Percentiles rank a stretch among this genome's conserved stretches.
phyloP scores from a whole-genome alignment of 2,888 invertebrate genomes.

The Calliopum simillimum region DNA sequence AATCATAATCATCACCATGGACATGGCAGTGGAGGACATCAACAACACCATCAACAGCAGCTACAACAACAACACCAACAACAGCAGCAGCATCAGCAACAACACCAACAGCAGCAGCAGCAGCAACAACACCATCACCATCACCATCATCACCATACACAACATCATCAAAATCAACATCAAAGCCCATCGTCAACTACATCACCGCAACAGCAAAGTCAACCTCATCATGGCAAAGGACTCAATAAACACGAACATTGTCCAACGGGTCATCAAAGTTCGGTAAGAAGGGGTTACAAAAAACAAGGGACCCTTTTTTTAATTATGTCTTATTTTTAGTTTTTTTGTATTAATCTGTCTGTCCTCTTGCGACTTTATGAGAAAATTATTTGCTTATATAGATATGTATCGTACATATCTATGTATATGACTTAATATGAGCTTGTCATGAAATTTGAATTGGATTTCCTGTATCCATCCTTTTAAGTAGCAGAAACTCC shows the following conservation, averaged over 20 bases:
- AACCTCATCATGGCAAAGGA: constrained; percentile 12
- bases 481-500: no score
- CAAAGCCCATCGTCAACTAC: constrained; percentile 46
- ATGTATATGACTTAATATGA: no score
- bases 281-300: constrained; percentile 52
- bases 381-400: no score
- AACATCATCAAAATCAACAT: constrained; percentile 46
- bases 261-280: constrained; percentile 61
- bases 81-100: constrained; percentile 29
- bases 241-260: constrained; percentile 58
- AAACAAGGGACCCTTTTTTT: no score
- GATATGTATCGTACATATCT: no score
- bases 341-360: no score
- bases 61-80: constrained; percentile 25
- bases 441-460: no score
- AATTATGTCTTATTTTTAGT: no score
- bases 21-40: constrained; percentile 45
- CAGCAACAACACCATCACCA: constrained; percentile 39
- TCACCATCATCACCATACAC: constrained; percentile 45
- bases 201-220: constrained; percentile 37
- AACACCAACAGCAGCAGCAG: constrained; percentile 26
- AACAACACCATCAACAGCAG: constrained; percentile 42
- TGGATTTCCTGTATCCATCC: no score
- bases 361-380: no score
- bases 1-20: constrained; percentile 58